A percentile compares a stretch with the other conserved stretches of the same genome.
Evolutionary conservation across 2,888 invertebrate species (phyloP).

Genomic region (Cheilosia vulpina): DNA sequence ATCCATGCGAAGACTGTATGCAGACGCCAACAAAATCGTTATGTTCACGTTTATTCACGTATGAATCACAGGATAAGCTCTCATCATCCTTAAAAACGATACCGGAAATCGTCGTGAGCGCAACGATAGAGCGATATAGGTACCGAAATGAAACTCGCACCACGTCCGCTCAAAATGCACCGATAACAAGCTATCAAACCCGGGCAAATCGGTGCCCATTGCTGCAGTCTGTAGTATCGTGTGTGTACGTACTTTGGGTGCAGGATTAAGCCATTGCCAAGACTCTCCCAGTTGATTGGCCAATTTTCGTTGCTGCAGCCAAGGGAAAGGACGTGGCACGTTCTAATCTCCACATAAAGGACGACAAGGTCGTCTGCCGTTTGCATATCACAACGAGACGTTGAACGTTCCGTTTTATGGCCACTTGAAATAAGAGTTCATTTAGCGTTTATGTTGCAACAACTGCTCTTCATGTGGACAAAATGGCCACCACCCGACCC

Average conservation of each 20-base stretch:
- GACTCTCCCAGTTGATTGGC: constrained; percentile 51
- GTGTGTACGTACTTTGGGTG: background rate
- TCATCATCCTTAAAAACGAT: constrained; percentile 61
- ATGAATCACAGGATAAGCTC: constrained; percentile 68
- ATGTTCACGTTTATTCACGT: constrained; percentile 45
- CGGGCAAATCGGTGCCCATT: background rate
- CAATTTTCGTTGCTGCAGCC: constrained; percentile 37
- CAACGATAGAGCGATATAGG: background rate
- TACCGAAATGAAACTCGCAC: constrained; percentile 28
- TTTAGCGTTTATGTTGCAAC: constrained; percentile 57
- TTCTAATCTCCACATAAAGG: constrained; percentile 29
- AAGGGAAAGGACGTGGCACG: constrained; percentile 18
- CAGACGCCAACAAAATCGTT: constrained; percentile 23
- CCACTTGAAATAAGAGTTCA: constrained; percentile 63
- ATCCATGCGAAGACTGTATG: background rate
- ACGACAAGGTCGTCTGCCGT: constrained; percentile 1
- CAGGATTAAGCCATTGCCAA: constrained; percentile 53
- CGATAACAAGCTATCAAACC: constrained; percentile 55
- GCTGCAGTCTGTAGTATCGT: background rate
- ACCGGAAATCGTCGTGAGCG: constrained; percentile 54
- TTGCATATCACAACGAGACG: constrained; percentile 48
- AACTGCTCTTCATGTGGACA: constrained; percentile 11
- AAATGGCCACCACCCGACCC: constrained; percentile 9
- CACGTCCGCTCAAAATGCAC: constrained; percentile 55
- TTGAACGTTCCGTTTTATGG: constrained; percentile 54